Conservation (phyloP, 2,797 vertebrate species). For the Dallia pectoralis region DNA sequence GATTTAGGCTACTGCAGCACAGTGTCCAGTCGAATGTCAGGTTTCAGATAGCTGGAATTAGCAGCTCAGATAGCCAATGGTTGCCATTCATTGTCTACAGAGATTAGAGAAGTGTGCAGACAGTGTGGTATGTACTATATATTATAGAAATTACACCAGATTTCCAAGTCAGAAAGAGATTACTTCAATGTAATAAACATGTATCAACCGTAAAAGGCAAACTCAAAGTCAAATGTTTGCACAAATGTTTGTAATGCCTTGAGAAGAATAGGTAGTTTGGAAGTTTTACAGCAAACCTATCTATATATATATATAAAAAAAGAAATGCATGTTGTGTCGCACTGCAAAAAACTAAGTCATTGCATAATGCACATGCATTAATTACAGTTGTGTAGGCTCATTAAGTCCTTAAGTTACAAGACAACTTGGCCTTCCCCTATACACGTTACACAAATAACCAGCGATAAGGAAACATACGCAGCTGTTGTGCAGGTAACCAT, state of each 20-base stretch:
- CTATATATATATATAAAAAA: not conserved
- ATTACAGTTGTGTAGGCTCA: not conserved
- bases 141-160: too few species aligned
- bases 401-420: not conserved
- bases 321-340: not conserved
- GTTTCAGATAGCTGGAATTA: slow-evolving; percentile 48
- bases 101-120: slow-evolving; percentile 41
- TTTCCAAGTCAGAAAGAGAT: too few species aligned
- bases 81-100: slow-evolving; percentile 54
- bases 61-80: slow-evolving; percentile 60
- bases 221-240: too few species aligned
- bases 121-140: not conserved
- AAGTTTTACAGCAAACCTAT: not conserved
- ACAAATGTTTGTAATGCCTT: not conserved
- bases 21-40: slow-evolving; percentile 51
- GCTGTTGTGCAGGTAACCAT: not conserved
- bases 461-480: not conserved
- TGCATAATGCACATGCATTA: not conserved
- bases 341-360: not conserved
- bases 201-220: not conserved
- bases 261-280: not conserved
- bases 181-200: not conserved
- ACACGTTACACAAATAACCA: not conserved
- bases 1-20: slow-evolving; percentile 51
- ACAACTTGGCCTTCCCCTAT: not conserved